Evolutionary conservation across 2,888 invertebrate species (phyloP), one percentile per base, ranked within the genome.

Genomic region (Napeogenes inachia): DNA sequence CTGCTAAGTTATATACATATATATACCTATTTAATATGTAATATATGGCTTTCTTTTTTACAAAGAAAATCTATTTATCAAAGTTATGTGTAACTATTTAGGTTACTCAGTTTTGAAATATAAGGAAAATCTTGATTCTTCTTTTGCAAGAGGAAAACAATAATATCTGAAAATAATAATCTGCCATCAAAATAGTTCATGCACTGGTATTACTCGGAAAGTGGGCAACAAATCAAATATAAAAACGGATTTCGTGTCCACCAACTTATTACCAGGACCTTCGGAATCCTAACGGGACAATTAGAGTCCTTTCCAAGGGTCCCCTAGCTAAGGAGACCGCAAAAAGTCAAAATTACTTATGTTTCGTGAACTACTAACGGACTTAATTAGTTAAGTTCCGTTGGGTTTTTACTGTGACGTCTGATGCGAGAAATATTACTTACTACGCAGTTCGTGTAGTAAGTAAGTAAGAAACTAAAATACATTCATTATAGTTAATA

Each of bases 311-410:
- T 30, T 21, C 45, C 33, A 59, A 66, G 63, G 60, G 65, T 60
- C 60, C 65, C 62, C 38, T 59, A 58, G 60, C 57, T 65, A 64
- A 65, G 46, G 61, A 54, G 53, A 33, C 64, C 67, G 62, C 69
- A 72, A 73, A 70, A 73, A 72, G 59, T 70, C 67, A 53, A 69
- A 70, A 70, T 68, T 71, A 68, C 71, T 69, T 65, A 69, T 64
- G 69, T 68, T 68, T 69, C 61, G 67, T 65, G 61, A 68, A 69
- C 70, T 66, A 68, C 67, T 63, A 56, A 61, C 64, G 65, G 68
- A 68, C 69, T 70, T 70, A 68, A 71, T 70, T 69, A 70, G 68
- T 56, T 65, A 61, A 62, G 63, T 45, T 45, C 30, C 66, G 57
- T 61, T 66, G 50, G 60, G 64, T 71, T 72, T 71, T 71, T 68